Conservation (phyloP, 2,113 vertebrate species). For the Phaethornis superciliosus region DNA sequence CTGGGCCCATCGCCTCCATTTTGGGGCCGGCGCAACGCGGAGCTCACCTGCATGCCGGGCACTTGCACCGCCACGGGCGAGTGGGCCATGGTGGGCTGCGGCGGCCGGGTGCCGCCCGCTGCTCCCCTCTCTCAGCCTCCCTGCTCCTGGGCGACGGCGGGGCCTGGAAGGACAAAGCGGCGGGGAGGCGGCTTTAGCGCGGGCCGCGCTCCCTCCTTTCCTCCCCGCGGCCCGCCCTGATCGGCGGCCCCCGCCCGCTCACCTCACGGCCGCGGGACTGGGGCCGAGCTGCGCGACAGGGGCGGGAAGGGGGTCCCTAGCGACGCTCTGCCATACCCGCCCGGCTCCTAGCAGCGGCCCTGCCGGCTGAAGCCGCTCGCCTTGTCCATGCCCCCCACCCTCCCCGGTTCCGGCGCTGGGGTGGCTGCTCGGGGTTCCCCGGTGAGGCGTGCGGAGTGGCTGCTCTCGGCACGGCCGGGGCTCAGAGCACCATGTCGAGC, state of each 20-base stretch:
- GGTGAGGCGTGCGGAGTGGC: not conserved
- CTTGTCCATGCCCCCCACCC: slow-evolving; percentile 45
- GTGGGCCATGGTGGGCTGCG: slow-evolving; percentile 80
- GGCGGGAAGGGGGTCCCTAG: not conserved
- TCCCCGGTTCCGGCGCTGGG: not conserved
- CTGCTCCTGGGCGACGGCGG: slow-evolving; percentile 58
- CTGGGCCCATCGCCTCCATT: slow-evolving; percentile 13
- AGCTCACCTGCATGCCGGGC: slow-evolving; percentile 89
- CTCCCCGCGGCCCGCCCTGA: not conserved
- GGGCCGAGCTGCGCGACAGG: slow-evolving; percentile 29
- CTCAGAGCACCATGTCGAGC: slow-evolving; percentile 53
- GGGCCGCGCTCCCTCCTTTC: not conserved
- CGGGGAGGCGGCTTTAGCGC: not conserved
- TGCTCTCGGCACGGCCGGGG: not conserved
- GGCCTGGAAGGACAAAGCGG: slow-evolving; percentile 65
- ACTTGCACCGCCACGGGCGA: slow-evolving; percentile 86
- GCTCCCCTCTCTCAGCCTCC: slow-evolving; percentile 42
- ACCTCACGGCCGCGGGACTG: slow-evolving; percentile 23
- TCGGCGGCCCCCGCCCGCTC: not conserved
- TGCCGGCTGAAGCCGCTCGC: not conserved
- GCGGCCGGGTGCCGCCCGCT: slow-evolving; percentile 17
- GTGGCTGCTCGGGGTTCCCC: not conserved
- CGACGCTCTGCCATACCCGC: slow-evolving; percentile 20
- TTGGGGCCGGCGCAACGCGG: slow-evolving; percentile 12
- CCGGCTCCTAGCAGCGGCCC: not conserved